Percentiles rank a stretch among this genome's conserved stretches.
Evolutionary conservation across 2,888 invertebrate species (phyloP).

Genomic region (Stenchaetothrips biformis): DNA sequence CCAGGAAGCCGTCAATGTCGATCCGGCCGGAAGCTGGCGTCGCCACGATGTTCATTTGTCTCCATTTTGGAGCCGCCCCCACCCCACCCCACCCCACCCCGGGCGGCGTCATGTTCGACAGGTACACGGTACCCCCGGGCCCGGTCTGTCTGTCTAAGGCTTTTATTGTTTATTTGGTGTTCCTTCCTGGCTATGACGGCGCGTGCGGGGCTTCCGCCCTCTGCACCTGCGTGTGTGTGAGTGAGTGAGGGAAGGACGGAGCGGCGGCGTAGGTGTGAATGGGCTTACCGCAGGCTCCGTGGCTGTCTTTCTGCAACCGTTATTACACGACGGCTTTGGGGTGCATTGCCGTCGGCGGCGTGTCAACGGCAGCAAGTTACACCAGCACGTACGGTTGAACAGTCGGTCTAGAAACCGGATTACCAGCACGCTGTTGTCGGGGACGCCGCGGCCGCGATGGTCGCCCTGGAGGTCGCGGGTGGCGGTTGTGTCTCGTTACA

Average conservation of each 20-base stretch:
- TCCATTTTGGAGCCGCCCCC: neutral
- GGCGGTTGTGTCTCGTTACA: too few species aligned
- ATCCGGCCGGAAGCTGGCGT: neutral
- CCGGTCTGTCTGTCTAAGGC: neutral
- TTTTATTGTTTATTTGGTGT: neutral
- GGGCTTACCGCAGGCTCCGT: neutral
- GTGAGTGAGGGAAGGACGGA: neutral
- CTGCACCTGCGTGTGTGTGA: neutral
- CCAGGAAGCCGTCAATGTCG: too few species aligned
- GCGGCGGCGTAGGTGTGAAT: neutral
- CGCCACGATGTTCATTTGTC: neutral
- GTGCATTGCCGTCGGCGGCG: too few species aligned
- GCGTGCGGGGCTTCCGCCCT: neutral
- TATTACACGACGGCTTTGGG: too few species aligned
- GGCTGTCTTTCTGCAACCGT: too few species aligned
- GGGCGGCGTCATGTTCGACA: neutral
- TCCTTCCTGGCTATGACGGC: neutral
- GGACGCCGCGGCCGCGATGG: too few species aligned
- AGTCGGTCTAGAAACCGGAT: too few species aligned
- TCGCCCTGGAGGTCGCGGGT: too few species aligned
- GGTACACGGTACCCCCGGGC: neutral
- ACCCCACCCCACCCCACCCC: neutral
- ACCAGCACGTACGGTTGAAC: too few species aligned
- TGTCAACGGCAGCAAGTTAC: too few species aligned
- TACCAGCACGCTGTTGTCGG: too few species aligned